Evolutionary conservation across 2,797 vertebrate species (phyloP), one percentile per base, ranked within the genome.

Genomic region (Neostethus bicornis): DNA sequence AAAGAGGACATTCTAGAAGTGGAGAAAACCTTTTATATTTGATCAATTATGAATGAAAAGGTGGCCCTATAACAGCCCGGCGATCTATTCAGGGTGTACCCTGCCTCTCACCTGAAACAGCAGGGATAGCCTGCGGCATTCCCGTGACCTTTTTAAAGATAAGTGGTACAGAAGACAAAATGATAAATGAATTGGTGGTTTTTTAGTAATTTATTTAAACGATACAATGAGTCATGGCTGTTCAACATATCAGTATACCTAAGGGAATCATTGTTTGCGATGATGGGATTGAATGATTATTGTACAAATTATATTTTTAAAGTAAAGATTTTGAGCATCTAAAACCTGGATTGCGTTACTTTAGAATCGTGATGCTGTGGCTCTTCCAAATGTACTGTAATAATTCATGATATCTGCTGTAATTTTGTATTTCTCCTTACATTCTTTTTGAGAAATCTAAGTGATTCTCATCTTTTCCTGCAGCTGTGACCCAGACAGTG

Each of bases 401-500:
- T 34, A 3, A 46, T 17, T 13, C 1, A 1, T 38, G 7, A 6
- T 9, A 1, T 25, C 25, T 13, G 24, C 37, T 13, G 52, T 4
- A 19, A 29, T 47, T 25, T 53, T 59, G 4, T 35, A 20, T 2
- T 13, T 42, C 37, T 46, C 10, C 5, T 17, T 25, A 6, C 34
- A 51, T 41, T 44, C 24, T 4, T 61, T n/a, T 28, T 34, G 2
- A 35, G 5, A 8, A 39, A 4, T 31, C 32, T 53, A 5, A 45
- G 39, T 34, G 58, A 31, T 48, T 7, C 13, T 38, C 6, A 26
- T 31, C 14, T 66, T 41, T 41, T 1, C 43, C n/a, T 23, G 20
- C 58, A 98, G 97, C 70, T 97, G 96, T 0, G 96, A 98, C 79
- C 96, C 96, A 0, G 97, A 99, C 90, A 99, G 97, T 0, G 97